phyloP scores from a whole-genome alignment of 2,797 vertebrate species.

The Gadopsis bispinosus region DNA sequence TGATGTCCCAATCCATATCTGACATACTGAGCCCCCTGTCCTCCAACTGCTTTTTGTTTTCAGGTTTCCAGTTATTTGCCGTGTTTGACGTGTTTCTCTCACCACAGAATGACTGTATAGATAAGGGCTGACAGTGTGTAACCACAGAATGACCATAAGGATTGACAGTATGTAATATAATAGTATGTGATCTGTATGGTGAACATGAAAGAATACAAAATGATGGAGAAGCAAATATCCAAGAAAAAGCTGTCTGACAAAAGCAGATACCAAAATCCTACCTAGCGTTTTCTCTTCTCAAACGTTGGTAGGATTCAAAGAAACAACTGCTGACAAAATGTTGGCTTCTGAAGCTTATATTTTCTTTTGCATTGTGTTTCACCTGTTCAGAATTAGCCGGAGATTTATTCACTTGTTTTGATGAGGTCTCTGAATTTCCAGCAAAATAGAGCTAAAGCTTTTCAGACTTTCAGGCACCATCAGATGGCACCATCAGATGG shows the following conservation, averaged over 20 bases:
- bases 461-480: slow-evolving; percentile 12
- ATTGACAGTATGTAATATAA: slow-evolving; percentile 18
- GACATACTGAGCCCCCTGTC: slow-evolving; percentile 23
- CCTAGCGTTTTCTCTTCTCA: not conserved
- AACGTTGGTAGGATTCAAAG: not conserved
- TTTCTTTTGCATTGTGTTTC: not conserved
- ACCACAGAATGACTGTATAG: slow-evolving; percentile 12
- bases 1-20: slow-evolving; percentile 58
- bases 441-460: slow-evolving; percentile 37
- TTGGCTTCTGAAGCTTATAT: not conserved
- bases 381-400: slow-evolving; percentile 34
- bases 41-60: slow-evolving; percentile 35
- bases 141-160: slow-evolving; percentile 12
- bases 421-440: not conserved
- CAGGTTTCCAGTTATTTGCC: slow-evolving; percentile 21
- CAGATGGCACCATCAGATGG: slow-evolving; percentile 34
- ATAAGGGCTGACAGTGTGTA: not conserved
- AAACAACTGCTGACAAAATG: not conserved
- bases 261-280: not conserved
- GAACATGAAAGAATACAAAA: slow-evolving; percentile 3
- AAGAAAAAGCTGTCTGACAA: not conserved
- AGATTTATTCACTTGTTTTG: slow-evolving; percentile 34
- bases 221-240: not conserved
- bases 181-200: not conserved
- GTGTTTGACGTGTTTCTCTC: slow-evolving; percentile 30